These are phyloP conservation scores for Sitophilus oryzae DNA, from an alignment of 1,140 invertebrate species.

Conservation along the genomic window DNA sequence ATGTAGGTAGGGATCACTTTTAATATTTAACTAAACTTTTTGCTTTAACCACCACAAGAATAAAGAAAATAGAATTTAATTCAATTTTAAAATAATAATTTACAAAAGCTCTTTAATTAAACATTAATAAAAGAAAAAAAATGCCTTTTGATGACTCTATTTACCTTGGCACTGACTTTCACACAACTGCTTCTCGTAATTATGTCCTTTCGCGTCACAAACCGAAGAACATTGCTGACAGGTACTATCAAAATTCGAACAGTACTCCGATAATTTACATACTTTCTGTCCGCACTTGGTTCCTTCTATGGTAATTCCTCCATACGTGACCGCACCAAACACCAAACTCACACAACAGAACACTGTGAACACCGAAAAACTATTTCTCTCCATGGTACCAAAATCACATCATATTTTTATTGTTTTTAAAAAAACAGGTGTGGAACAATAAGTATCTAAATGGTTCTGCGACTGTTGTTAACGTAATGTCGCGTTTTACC, in stretches of 20 bases:
- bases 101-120: too few species aligned
- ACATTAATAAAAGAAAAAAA: too few species aligned
- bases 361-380: slow-evolving; percentile 11
- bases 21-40: too few species aligned
- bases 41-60: too few species aligned
- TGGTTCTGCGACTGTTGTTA: slow-evolving; percentile 4
- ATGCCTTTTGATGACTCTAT: too few species aligned
- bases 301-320: slow-evolving; percentile 22
- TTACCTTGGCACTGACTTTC: slow-evolving; percentile 35
- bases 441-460: slow-evolving; percentile 17
- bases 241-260: slow-evolving; percentile 24
- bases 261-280: slow-evolving; percentile 30
- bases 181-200: slow-evolving; percentile 28
- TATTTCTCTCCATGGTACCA: slow-evolving; percentile 14
- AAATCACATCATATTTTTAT: slow-evolving; percentile 19
- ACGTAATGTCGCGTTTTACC: slow-evolving; percentile 25
- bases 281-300: slow-evolving; percentile 29
- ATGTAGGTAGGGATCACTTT: too few species aligned
- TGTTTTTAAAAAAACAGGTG: slow-evolving; percentile 25
- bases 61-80: too few species aligned
- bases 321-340: background rate
- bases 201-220: slow-evolving; percentile 25
- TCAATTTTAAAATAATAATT: too few species aligned
- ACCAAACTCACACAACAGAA: slow-evolving; percentile 2
- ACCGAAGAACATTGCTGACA: slow-evolving; percentile 31